Evolutionary conservation across 2,113 vertebrate genomes (phyloP).

Genomic region (Lamprologus ornatipinnis): DNA sequence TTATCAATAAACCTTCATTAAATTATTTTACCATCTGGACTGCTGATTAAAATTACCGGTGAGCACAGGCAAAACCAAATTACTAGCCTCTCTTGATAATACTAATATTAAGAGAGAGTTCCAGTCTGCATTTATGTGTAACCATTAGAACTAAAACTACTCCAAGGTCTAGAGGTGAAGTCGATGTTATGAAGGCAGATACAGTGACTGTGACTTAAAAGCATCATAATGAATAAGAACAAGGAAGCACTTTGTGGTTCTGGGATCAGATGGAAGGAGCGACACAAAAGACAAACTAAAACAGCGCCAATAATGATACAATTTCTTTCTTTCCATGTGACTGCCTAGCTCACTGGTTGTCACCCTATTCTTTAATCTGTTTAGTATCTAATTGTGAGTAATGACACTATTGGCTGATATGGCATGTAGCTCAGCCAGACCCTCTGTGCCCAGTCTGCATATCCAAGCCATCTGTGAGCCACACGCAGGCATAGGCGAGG

Average conservation of each 20-base stretch:
- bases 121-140: background rate
- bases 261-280: background rate
- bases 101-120: background rate
- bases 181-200: background rate
- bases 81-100: background rate
- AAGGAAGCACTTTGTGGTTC: background rate
- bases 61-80: conserved; percentile 28
- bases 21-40: conserved; percentile 52
- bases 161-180: background rate
- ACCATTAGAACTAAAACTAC: conserved; percentile 10
- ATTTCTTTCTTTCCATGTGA: background rate
- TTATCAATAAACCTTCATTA: conserved; percentile 32
- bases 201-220: background rate
- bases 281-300: background rate
- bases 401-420: conserved; percentile 53
- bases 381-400: conserved; percentile 64
- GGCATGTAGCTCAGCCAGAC: conserved; percentile 39
- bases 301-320: background rate
- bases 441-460: conserved; percentile 53
- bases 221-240: background rate
- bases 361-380: conserved; percentile 54
- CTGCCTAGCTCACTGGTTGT: conserved; percentile 19
- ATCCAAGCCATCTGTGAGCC: conserved; percentile 62
- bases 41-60: conserved; percentile 13
- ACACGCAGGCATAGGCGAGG: background rate